Base-by-base conservation (phyloP, 2,113 vertebrate species). In the rabbit (Oryctolagus cuniculus) region DNA sequence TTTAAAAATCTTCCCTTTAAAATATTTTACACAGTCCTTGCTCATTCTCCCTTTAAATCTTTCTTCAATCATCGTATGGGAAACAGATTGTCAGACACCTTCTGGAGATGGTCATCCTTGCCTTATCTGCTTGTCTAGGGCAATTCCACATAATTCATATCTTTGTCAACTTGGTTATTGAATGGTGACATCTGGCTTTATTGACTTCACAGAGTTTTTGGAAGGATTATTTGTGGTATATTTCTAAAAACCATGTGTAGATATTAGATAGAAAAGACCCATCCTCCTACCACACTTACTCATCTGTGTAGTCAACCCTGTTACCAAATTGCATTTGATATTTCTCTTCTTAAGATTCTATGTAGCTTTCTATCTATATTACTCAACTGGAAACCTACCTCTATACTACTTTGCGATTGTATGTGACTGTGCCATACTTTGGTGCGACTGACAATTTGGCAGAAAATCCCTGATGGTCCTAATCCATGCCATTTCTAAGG, bases 41-140 rank as follows among this genome's bases (percentile, higher is more conserved):
- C 22, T 27, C 4, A 0, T 31, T 83, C 66, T 63, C 10, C 1
- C 15, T 74, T 89, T 89, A 29, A 0, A 8, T 27, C 15, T 91
- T 86, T 74, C 29, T 87, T 44, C 15, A 55, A 29, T 5, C 4
- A 1, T 19, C 61, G 4, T 34, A 1, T 22, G 51, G 12, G 67
- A 0, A n/a, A 58, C 2, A 38, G 25, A 34, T 13, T 11, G 8
- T 2, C 19, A 22, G 15, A 10, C 11, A 3, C 44, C 8, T 0
- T 10, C 24, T 27, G 8, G 53, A 73, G n/a, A 89, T 5, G 1
- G 3, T 24, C 34, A 31, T 19, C 21, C 27, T 19, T 53, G 31
- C 3, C 8, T 5, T 16, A 38, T 2, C 27, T 34, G 66, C 19
- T 49, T 82, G 24, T 13, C 12, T 34, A 63, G 22, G 17, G 3